Base-by-base conservation (phyloP, 1,140 invertebrate genomes). In the Brachionus koreanus region DNA sequence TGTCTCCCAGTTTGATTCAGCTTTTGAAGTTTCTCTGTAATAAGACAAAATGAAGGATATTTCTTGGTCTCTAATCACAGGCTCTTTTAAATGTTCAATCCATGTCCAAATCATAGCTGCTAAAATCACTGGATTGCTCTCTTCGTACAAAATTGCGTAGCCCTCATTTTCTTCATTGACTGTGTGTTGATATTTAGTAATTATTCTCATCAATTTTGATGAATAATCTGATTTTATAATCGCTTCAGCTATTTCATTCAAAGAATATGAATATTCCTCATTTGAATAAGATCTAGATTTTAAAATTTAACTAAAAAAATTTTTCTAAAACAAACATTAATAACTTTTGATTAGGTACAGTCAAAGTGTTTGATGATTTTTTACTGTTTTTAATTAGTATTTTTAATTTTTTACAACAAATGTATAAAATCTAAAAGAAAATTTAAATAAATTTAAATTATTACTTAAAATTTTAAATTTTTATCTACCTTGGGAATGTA, bases 401-500 rank as follows among this genome's bases (percentile, higher is more conserved):
- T 16, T 5, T 52, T 6, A 75, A 29, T 75, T 33, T 35, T 23
- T 16, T 13, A 29, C 19, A 35, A 83, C 74, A 52, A 63, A 33
- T 10, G 46, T 33, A 63, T 9, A 57, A 19, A 57, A 57, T 57
- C 49, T 57, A 13, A 42, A 42, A 42, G 6, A 42, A 42, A 42
- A 5, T 42, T 42, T 42, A 39, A 39, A 5, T 5, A 39, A 39
- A 39, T 39, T 39, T 39, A 39, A 39, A 39, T n/a, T n/a, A n/a
- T n/a, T n/a, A n/a, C n/a, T n/a, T n/a, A n/a, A n/a, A n/a, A 13
- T n/a, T 46, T 13, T 46, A 0, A 13, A 46, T 46, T 46, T 46
- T 19, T 19, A 57, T 7, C 1, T 88, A 94, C 93, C 91, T 94
- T 94, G 79, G 93, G 94, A 83, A 95, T 90, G 86, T 92, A 90